These are phyloP conservation scores for Phyllopteryx taeniolatus DNA, from an alignment of 2,113 vertebrate genomes.

Conservation along the genomic window DNA sequence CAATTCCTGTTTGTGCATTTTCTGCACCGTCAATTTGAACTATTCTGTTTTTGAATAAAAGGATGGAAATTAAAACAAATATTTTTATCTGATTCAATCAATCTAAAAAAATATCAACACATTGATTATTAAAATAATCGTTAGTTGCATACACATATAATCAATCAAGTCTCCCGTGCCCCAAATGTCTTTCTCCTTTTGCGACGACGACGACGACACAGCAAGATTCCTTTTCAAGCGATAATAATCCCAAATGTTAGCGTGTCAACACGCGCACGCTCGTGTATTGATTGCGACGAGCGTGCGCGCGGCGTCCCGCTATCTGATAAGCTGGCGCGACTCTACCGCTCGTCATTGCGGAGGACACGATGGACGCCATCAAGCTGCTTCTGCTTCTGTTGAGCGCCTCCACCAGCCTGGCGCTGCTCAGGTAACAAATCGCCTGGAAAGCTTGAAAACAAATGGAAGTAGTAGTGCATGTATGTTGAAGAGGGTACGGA, in stretches of 20 bases:
- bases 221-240: background rate
- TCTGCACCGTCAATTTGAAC: too few species aligned
- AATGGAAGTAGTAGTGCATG: background rate
- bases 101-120: too few species aligned
- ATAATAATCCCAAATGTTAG: background rate
- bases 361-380: conserved; percentile 16
- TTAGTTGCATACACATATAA: too few species aligned
- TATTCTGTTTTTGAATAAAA: too few species aligned
- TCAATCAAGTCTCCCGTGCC: too few species aligned
- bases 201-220: background rate
- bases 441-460: too few species aligned
- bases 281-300: background rate
- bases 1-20: too few species aligned
- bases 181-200: too few species aligned
- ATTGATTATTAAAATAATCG: too few species aligned
- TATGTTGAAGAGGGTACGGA: background rate
- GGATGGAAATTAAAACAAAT: too few species aligned
- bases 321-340: background rate
- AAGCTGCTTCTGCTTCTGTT: conserved; percentile 36
- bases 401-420: conserved; percentile 32
- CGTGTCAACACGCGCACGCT: background rate
- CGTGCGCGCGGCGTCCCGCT: background rate
- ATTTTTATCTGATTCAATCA: too few species aligned
- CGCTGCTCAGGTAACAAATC: conserved; percentile 47
- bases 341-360: background rate